Base-by-base conservation (phyloP, 2,888 invertebrate genomes). In the Acanthococcus lagerstroemiae region DNA sequence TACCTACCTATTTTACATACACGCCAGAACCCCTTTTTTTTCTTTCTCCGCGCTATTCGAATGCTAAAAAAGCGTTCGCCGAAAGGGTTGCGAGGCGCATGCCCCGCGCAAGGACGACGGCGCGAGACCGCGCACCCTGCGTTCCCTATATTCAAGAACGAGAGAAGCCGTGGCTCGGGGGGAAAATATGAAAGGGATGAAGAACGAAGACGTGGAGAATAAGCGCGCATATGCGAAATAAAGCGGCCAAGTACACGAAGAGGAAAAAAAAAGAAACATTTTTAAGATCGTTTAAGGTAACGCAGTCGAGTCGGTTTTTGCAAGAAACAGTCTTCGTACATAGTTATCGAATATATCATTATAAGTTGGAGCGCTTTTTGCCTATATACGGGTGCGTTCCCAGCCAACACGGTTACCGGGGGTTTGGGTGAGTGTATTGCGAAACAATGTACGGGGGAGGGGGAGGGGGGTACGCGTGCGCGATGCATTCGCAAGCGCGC, bases 261-360 rank as follows among this genome's bases (percentile, higher is more conserved):
- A 55, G 21, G 30, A 27, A n/a, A 45, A 15, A n/a, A 24, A 30
- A 55, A 30, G 30, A 27, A n/a, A 45, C 37, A 57, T 44, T 15
- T 57, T 57, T 30, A 57, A 45, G 37, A 37, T 57, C 57, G 57
- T 57, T 57, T 57, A 57, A 57, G 57, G 57, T 57, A 57, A 57
- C 37, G 37, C n/a, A 37, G 37, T 37, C 37, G 37, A 37, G 37
- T 37, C 37, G 37, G 37, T 37, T n/a, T 37, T 37, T 37, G 37
- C 37, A n/a, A n/a, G n/a, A n/a, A n/a, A n/a, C n/a, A 9, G 37
- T 37, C 37, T 37, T 37, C 37, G 37, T n/a, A n/a, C n/a, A 15
- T 9, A 37, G 9, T 50, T 50, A 21, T 50, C 50, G 50, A 9
- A 37, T 50, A 50, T 21, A 50, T 50, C 50, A 50, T 50, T 19